Percentiles rank a stretch among this genome's conserved stretches.
Evolutionary conservation across 1,140 invertebrate species (phyloP).

Genomic region (Euwallacea similis): DNA sequence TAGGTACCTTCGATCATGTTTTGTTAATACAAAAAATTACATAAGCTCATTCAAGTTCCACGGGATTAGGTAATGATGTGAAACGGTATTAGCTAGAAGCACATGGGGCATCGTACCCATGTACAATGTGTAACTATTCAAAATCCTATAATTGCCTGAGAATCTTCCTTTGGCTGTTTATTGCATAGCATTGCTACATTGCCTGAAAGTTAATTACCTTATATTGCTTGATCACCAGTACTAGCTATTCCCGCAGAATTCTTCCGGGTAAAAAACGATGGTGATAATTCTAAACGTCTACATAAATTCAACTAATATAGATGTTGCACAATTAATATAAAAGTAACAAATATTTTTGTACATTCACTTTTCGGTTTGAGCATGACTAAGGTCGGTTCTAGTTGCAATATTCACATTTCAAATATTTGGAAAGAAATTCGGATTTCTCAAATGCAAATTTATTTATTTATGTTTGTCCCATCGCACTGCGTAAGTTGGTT

Average conservation of each 20-base stretch:
- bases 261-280: no score
- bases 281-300: no score
- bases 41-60: not conserved
- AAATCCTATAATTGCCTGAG: not conserved
- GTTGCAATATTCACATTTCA: not conserved
- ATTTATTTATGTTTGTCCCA: no score
- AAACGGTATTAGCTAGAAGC: not conserved
- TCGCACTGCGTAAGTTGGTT: no score
- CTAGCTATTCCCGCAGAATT: no score
- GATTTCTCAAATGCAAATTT: no score
- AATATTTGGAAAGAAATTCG: no score
- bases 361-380: not conserved
- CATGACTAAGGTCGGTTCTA: not conserved
- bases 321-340: not conserved
- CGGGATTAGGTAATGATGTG: constrained; percentile 1
- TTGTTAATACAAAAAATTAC: not conserved
- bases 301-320: not conserved
- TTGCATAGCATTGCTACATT: not conserved
- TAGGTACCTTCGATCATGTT: not conserved
- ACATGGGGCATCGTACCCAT: not conserved
- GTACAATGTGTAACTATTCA: not conserved
- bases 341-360: not conserved
- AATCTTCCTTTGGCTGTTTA: constrained; percentile 5
- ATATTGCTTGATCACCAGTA: no score
- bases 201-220: no score